phyloP scores from a whole-genome alignment of 2,888 invertebrate genomes.

The Pediacus dermestoides region DNA sequence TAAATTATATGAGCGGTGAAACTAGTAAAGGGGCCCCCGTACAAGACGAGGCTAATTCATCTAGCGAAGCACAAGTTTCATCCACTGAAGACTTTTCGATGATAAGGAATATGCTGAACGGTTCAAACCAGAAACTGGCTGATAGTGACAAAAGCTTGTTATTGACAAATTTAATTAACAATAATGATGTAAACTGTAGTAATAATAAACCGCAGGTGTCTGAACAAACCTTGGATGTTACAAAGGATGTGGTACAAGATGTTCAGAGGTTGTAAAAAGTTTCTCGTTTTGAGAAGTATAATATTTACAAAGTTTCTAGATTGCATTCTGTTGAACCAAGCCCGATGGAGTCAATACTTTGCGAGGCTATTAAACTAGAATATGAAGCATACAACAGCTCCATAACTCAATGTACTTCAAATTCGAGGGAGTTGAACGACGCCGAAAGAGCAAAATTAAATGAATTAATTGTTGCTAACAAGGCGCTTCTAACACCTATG shows the following conservation, averaged over 20 bases:
- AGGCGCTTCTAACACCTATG: slow-evolving; percentile 77
- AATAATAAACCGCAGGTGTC: slow-evolving; percentile 24
- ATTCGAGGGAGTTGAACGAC: slow-evolving; percentile 68
- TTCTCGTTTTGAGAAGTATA: slow-evolving; percentile 4
- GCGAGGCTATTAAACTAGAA: slow-evolving; percentile 82
- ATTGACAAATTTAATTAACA: slow-evolving; percentile 30
- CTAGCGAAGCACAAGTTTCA: slow-evolving; percentile 36
- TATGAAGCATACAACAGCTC: slow-evolving; percentile 69
- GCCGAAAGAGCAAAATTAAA: slow-evolving; percentile 81
- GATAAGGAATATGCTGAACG: slow-evolving; percentile 43
- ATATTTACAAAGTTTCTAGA: slow-evolving; percentile 3
- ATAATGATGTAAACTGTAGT: slow-evolving; percentile 39
- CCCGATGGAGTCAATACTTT: slow-evolving; percentile 79
- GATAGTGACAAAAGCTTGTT: slow-evolving; percentile 9
- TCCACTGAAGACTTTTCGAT: slow-evolving; percentile 42
- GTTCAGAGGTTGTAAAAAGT: slow-evolving; percentile 57
- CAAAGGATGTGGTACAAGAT: slow-evolving; percentile 64
- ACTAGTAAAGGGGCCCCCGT: slow-evolving; percentile 29
- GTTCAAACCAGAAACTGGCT: slow-evolving; percentile 10
- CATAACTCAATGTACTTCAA: slow-evolving; percentile 55
- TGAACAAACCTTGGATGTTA: slow-evolving; percentile 46
- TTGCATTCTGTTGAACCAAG: slow-evolving; percentile 55
- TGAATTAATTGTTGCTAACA: slow-evolving; percentile 81
- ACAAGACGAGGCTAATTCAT: slow-evolving; percentile 34
- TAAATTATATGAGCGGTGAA: slow-evolving; percentile 30